These are phyloP conservation scores for Protobothrops flavoviridis DNA, from an alignment of 2,113 vertebrate species.

Conservation along the genomic window DNA sequence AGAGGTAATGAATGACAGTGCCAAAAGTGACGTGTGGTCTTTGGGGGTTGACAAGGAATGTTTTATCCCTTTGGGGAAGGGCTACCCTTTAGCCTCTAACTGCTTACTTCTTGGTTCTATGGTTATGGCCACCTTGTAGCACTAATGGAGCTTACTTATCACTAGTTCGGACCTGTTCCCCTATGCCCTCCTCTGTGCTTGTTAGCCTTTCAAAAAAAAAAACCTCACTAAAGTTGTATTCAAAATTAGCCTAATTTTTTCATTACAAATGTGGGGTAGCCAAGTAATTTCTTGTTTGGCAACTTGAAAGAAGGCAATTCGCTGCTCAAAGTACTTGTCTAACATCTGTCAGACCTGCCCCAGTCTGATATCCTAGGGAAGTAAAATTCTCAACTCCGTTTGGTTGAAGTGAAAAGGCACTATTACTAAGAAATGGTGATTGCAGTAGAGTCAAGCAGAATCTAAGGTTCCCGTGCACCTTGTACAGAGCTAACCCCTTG, in stretches of 20 bases:
- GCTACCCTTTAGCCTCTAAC: not conserved
- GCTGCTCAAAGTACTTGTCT: not conserved
- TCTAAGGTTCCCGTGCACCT: too few species aligned
- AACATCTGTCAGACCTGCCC: too few species aligned
- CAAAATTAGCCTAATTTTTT: not conserved
- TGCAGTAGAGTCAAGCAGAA: too few species aligned
- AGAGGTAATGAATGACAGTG: conserved; percentile 25
- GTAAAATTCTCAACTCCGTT: too few species aligned
- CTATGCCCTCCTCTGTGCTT: not conserved
- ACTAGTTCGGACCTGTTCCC: not conserved
- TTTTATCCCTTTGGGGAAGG: not conserved
- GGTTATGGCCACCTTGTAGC: not conserved
- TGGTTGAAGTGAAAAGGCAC: too few species aligned
- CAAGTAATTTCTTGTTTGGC: not conserved
- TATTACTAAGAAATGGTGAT: too few species aligned
- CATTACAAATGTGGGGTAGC: not conserved
- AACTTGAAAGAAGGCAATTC: not conserved
- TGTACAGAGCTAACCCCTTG: too few species aligned
- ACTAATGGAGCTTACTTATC: not conserved
- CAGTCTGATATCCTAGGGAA: too few species aligned
- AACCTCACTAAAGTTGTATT: not conserved
- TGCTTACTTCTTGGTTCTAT: not conserved
- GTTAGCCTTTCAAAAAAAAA: not conserved
- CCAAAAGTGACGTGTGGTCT: not conserved
- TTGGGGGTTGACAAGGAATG: not conserved